Base-by-base conservation (phyloP, 2,797 vertebrate genomes). In the Acipenser ruthenus region DNA sequence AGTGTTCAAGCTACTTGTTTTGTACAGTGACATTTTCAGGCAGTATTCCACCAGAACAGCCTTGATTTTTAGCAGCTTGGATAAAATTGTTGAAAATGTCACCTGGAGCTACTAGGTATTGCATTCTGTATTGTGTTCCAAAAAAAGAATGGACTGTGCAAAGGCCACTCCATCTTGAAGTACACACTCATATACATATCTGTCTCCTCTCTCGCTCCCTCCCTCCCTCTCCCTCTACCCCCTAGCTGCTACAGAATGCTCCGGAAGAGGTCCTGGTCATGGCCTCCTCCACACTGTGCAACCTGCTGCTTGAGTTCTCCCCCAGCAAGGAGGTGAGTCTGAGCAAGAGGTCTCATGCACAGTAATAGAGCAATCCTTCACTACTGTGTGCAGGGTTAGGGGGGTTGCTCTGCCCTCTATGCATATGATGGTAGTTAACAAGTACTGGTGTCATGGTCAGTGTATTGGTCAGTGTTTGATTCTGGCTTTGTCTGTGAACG, bases 231-330 rank as follows among this genome's bases (percentile, higher is more conserved):
- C 47, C 52, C 62, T 75, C 50, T 72, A 37, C 69, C 74, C 37
- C 73, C 8, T 72, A 99, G 97, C 89, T 99, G 77, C 84, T 99
- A 82, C 97, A 99, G 86, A 99, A 99, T 67, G 96, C 96, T 70
- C 96, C 96, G 6, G 97, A 98, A 80, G 97, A 99, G 84, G 94
- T 99, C 67, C 86, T 99, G 52, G 86, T 99, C 70, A 97, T 98
- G 92, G 97, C 95, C 67, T 99, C 97, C 67, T 99, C 97, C 49
- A 99, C 96, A 73, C 91, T 99, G 88, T 99, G 95, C 91, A 99
- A 99, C 80, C 88, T 99, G 68, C 93, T 99, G 72, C 87, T 99
- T 81, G 96, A 99, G 86, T 99, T 99, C 84, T 99, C 96, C 49
- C 97, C 97, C 80, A 99, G 97, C 85, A 99, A 99, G 87, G 97